These are phyloP conservation scores for Hephaestus fuliginosus DNA, from an alignment of 2,797 vertebrate species.

Conservation along the genomic window DNA sequence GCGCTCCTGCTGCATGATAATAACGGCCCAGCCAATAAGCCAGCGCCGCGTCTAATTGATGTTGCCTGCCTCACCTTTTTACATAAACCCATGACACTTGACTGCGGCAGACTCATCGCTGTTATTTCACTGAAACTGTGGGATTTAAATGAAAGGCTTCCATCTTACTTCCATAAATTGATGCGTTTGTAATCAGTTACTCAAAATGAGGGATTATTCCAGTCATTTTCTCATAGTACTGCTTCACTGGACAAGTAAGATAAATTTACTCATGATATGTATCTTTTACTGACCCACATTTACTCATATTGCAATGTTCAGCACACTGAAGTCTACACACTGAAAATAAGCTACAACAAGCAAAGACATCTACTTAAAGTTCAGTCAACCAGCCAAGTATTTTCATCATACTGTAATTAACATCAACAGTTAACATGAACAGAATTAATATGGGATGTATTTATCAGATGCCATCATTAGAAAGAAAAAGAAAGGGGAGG, in stretches of 20 bases:
- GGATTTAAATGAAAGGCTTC: neutral
- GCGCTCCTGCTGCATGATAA: constrained; percentile 50
- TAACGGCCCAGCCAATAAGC: constrained; percentile 37
- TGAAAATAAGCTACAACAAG: neutral
- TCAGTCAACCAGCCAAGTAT: neutral
- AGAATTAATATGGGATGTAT: neutral
- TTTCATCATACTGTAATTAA: neutral
- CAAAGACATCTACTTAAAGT: neutral
- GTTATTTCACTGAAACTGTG: constrained; percentile 6
- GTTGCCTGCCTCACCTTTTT: constrained; percentile 33
- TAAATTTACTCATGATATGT: neutral
- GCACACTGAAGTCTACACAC: neutral
- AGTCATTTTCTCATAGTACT: neutral
- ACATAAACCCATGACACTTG: constrained; percentile 4
- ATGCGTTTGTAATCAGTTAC: neutral
- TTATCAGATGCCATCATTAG: neutral
- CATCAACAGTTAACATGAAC: neutral
- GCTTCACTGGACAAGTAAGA: neutral
- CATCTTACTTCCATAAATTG: neutral
- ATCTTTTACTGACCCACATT: neutral
- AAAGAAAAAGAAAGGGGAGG: too few species aligned
- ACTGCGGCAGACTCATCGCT: constrained; percentile 4
- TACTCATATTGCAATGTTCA: neutral
- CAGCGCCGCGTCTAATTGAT: constrained; percentile 25
- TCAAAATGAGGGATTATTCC: neutral